A percentile compares a stretch with the other conserved stretches of the same genome.
phyloP scores from a whole-genome alignment of 2,113 vertebrate genomes.

The Macaca mulatta region DNA sequence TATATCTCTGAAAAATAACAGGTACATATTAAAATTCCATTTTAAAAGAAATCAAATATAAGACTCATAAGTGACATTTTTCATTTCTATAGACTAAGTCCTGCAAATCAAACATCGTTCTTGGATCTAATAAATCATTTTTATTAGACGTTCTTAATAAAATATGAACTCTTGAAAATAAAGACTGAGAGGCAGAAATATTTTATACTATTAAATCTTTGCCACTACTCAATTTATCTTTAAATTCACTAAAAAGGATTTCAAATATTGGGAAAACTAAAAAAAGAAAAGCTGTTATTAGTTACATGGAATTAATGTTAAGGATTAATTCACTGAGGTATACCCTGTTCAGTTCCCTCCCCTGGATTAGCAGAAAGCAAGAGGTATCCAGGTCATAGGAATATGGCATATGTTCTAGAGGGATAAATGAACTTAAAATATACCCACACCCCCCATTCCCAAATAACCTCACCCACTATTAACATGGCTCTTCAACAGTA shows the following conservation, averaged over 20 bases:
- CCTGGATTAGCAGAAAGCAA: neutral
- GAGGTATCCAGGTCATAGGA: neutral
- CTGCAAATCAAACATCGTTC: neutral
- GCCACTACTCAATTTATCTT: neutral
- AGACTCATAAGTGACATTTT: neutral
- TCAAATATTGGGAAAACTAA: neutral
- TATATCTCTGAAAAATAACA: constrained; percentile 92
- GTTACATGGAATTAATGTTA: neutral
- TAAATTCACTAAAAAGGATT: constrained; percentile 19
- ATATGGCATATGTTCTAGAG: neutral
- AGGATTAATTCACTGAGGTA: neutral
- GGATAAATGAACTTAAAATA: neutral
- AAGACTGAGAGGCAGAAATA: neutral
- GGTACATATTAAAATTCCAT: neutral
- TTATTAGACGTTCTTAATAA: constrained; percentile 23
- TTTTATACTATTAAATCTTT: constrained; percentile 23
- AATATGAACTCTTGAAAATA: neutral
- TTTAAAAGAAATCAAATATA: neutral
- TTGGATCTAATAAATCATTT: neutral
- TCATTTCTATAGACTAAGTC: constrained; percentile 17
- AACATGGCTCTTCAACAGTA: neutral
- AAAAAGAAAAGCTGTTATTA: neutral
- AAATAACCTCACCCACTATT: neutral
- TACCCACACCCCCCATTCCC: neutral
- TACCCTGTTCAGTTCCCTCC: neutral